Conservation (phyloP, 2,797 vertebrate species). For the Liasis olivaceus region DNA sequence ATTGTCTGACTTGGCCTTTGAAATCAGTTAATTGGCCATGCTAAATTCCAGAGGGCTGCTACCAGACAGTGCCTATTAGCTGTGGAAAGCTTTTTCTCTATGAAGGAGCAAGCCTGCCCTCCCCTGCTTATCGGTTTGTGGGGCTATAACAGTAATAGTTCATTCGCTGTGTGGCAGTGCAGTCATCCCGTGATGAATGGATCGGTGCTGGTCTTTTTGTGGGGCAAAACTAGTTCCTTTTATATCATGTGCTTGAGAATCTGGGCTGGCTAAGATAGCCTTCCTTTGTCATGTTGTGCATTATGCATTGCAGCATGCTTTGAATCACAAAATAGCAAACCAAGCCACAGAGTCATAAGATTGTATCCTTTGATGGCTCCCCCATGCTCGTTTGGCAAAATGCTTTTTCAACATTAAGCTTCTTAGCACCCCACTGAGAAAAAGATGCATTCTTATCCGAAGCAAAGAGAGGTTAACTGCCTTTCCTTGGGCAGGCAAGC, state of each 20-base stretch:
- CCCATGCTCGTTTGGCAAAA: conserved; percentile 26
- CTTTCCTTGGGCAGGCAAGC: conserved; percentile 14
- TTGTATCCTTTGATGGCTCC: conserved; percentile 1
- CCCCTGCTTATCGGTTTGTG: not conserved
- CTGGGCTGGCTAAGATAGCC: not conserved
- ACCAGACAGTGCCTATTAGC: not conserved
- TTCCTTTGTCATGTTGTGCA: not conserved
- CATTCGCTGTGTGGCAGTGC: not conserved
- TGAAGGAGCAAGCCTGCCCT: not conserved
- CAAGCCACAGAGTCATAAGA: conserved; percentile 1
- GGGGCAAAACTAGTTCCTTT: not conserved
- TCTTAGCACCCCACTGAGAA: conserved; percentile 29
- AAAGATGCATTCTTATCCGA: conserved; percentile 25
- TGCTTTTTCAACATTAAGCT: conserved; percentile 35
- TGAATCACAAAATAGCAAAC: conserved; percentile 10
- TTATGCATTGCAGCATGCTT: not conserved
- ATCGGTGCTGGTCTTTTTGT: not conserved
- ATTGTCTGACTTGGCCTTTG: not conserved
- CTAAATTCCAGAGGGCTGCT: not conserved
- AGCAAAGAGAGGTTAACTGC: conserved; percentile 32
- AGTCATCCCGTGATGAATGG: not conserved
- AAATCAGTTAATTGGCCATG: not conserved
- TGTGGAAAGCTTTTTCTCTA: not conserved
- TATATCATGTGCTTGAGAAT: not conserved
- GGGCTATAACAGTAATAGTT: not conserved